Evolutionary conservation across 1,140 invertebrate species (phyloP).

Genomic region (Papilio polyxenes): DNA sequence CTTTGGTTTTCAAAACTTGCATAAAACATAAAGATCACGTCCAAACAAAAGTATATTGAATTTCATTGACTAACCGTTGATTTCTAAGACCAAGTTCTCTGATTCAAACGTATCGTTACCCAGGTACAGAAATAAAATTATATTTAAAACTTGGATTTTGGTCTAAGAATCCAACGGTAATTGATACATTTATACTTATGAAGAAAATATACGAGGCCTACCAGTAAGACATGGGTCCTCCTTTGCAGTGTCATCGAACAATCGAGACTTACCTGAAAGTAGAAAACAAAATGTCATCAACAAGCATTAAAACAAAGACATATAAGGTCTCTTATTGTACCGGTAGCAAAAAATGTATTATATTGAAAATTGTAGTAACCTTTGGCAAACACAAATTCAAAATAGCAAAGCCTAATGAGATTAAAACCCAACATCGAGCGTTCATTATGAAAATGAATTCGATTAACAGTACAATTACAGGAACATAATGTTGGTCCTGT

Average conservation of each 20-base stretch:
- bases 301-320: conserved; percentile 1
- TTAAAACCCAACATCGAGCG: conserved; percentile 3
- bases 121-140: too few species aligned
- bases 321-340: not conserved
- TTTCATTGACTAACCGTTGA: too few species aligned
- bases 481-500: not conserved
- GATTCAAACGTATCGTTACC: too few species aligned
- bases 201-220: conserved; percentile 51
- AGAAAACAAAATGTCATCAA: conserved; percentile 36
- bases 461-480: conserved; percentile 10
- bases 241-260: conserved; percentile 74
- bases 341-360: not conserved
- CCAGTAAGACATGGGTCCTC: conserved; percentile 79
- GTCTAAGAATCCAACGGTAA: too few species aligned
- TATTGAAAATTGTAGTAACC: conserved; percentile 4
- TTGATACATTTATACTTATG: not conserved
- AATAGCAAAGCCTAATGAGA: not conserved
- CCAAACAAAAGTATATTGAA: too few species aligned
- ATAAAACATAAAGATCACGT: too few species aligned
- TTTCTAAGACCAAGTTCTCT: too few species aligned
- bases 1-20: too few species aligned
- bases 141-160: too few species aligned
- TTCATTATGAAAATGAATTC: conserved; percentile 24
- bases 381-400: not conserved
- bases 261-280: conserved; percentile 74